Evolutionary conservation across 2,797 vertebrate genomes (phyloP), one percentile per base, ranked within the genome.

Genomic region (Notoglanidium macrostoma): DNA sequence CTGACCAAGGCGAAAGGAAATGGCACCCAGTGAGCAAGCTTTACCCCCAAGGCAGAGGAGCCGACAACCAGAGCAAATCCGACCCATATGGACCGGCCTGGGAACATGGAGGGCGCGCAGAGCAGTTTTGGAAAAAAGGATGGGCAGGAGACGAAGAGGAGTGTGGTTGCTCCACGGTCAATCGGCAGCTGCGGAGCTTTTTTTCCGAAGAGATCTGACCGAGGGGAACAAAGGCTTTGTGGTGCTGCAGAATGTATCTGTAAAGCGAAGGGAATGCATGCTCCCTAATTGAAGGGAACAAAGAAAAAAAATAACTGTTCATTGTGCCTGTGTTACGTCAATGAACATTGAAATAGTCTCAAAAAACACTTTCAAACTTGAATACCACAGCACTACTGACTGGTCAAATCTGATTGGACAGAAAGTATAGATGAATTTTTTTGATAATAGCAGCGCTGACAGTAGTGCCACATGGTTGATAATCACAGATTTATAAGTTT

Each of bases 51-150:
- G 63, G 87, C 83, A 79, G 86, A 94, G 92, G 82, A 90, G 86
- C 89, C 26, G 74, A 89, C 77, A 87, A 93, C 93, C 92, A 92
- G 92, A 94, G 92, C 92, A 95, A 95, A 96, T 95, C 89, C 82
- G 70, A 92, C 88, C 92, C 95, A 95, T 93, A 94, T 96, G 95
- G 86, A 77, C 85, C 78, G 89, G 91, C 81, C 87, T 94, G 94
- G 93, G 94, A 94, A 94, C 87, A 57, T 40, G 35, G 54, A 90
- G 78, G 65, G 70, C 17, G 83, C 77, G 29, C 74, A 89, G 88
- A 90, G 91, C 90, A 88, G 87, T 90, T 92, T 93, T 92, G 65
- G 83, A 68, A 89, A 88, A 89, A 86, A 86, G 63, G 46, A 89
- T 86, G 92, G 92, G 94, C 92, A 93, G 92, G 91, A 93, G 92